These are phyloP conservation scores for Hemithea aestivaria DNA, from an alignment of 2,888 invertebrate genomes.

Conservation along the genomic window DNA sequence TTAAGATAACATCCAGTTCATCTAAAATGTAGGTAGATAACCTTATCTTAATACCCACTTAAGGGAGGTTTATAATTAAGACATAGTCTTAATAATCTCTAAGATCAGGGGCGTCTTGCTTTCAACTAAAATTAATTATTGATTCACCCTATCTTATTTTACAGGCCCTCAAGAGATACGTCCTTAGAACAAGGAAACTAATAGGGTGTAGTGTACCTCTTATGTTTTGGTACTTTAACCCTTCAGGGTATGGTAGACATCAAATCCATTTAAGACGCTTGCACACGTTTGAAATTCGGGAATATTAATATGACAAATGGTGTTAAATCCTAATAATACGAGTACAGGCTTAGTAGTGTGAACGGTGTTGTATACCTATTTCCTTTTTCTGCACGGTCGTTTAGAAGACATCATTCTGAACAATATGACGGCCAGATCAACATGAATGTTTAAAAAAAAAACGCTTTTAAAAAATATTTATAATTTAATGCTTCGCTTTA, in stretches of 20 bases:
- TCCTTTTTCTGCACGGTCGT: too few species aligned
- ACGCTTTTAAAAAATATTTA: too few species aligned
- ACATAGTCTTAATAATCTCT: conserved; percentile 1
- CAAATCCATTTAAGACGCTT: conserved; percentile 13
- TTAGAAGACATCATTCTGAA: too few species aligned
- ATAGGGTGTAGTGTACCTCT: conserved; percentile 16
- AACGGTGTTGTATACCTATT: too few species aligned
- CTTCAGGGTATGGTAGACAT: conserved; percentile 18
- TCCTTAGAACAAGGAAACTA: conserved; percentile 21
- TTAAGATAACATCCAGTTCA: too few species aligned
- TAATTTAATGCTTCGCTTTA: too few species aligned
- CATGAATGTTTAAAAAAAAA: too few species aligned
- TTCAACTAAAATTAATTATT: conserved; percentile 20
- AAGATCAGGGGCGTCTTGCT: conserved; percentile 11
- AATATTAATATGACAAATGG: too few species aligned
- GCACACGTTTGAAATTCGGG: too few species aligned
- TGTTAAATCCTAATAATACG: too few species aligned
- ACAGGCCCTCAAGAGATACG: conserved; percentile 20
- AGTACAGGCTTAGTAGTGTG: too few species aligned
- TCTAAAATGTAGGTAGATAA: neutral
- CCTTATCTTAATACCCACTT: conserved; percentile 5
- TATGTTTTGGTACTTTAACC: neutral
- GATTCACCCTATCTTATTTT: conserved; percentile 21
- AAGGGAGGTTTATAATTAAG: conserved; percentile 9
- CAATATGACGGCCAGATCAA: too few species aligned